Percentiles rank a stretch among this genome's conserved stretches.
These are phyloP conservation scores for Parasteatoda lunata DNA, from an alignment of 2,888 invertebrate genomes.

Conservation along the genomic window DNA sequence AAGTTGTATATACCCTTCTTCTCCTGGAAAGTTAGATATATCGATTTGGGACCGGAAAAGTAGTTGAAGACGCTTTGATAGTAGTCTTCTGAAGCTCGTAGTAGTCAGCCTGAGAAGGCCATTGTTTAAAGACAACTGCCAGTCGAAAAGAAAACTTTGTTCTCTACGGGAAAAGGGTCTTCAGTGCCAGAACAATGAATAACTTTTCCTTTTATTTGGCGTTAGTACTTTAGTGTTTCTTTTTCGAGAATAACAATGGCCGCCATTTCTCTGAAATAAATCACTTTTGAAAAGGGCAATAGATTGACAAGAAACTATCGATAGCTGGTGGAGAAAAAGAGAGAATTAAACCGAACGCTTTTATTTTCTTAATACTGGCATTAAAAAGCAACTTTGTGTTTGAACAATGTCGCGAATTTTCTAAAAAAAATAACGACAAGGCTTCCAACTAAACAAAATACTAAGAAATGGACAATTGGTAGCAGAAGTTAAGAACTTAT, in stretches of 20 bases:
- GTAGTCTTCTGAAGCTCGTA: not conserved
- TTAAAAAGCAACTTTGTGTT: too few relatives aligned
- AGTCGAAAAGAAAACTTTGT: constrained; percentile 50
- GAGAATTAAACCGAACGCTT: not conserved
- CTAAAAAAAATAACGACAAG: too few relatives aligned
- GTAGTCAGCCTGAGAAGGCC: constrained; percentile 21
- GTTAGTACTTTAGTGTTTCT: not conserved
- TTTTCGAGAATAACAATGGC: not conserved
- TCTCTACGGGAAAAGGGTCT: constrained; percentile 23
- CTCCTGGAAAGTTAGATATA: constrained; percentile 10
- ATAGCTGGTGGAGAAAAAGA: not conserved
- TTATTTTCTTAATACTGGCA: not conserved
- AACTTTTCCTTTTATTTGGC: not conserved
- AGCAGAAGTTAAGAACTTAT: too few relatives aligned
- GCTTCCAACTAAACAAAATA: too few relatives aligned
- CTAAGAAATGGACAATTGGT: too few relatives aligned
- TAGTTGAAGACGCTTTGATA: constrained; percentile 10
- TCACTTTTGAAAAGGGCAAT: not conserved
- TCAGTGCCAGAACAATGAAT: constrained; percentile 40
- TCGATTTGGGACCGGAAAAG: constrained; percentile 13
- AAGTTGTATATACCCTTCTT: constrained; percentile 45
- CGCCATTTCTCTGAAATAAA: constrained; percentile 3
- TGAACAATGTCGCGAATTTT: too few relatives aligned
- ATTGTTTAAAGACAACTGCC: constrained; percentile 60
- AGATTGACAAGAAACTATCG: not conserved